Conservation (phyloP, 1,140 invertebrate species). For the Psix sp. region DNA sequence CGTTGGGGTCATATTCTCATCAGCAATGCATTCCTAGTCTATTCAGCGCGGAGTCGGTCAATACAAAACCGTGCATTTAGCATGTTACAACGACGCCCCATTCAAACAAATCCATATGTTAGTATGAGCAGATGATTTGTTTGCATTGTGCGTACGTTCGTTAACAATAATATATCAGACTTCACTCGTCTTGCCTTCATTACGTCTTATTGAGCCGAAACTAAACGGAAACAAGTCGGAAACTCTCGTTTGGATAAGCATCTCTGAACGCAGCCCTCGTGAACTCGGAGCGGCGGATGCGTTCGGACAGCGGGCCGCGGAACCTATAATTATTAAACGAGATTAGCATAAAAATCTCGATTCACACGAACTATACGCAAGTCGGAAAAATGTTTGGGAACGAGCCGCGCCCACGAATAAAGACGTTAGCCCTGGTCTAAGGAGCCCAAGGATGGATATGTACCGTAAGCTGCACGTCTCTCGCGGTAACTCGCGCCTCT, state of each 20-base stretch:
- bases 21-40: conserved; percentile 65
- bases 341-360: conserved; percentile 13
- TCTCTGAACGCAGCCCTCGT: conserved; percentile 1
- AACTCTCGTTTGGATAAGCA: neutral
- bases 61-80: conserved; percentile 42
- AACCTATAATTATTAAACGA: conserved; percentile 3
- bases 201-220: neutral
- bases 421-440: conserved; percentile 42
- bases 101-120: conserved; percentile 48
- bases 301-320: neutral
- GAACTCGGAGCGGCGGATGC: neutral
- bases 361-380: conserved; percentile 2
- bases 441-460: conserved; percentile 44
- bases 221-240: neutral
- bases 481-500: conserved; percentile 24
- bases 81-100: conserved; percentile 37
- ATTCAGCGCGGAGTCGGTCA: conserved; percentile 47
- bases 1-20: conserved; percentile 72
- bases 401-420: conserved; percentile 55
- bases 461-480: conserved; percentile 52
- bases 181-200: neutral
- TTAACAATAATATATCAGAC: conserved; percentile 24
- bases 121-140: conserved; percentile 37
- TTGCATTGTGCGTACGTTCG: conserved; percentile 23
- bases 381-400: conserved; percentile 13